These are phyloP conservation scores for Cecropterus lyciades DNA, from an alignment of 1,140 invertebrate genomes.

Conservation along the genomic window DNA sequence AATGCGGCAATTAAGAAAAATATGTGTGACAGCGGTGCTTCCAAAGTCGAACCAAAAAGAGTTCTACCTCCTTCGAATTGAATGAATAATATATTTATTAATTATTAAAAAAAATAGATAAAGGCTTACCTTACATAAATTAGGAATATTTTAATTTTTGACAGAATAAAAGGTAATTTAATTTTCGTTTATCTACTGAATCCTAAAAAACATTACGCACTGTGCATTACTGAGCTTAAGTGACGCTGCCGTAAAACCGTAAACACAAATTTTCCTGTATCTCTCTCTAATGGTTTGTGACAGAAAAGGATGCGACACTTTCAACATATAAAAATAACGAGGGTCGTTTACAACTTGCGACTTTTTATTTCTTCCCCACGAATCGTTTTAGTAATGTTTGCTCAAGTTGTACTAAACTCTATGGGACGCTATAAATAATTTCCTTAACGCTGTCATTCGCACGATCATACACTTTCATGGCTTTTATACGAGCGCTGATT, in stretches of 20 bases:
- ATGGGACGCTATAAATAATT: slow-evolving; percentile 47
- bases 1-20: too few relatives aligned
- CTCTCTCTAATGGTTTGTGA: not conserved
- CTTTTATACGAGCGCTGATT: slow-evolving; percentile 8
- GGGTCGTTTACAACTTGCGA: slow-evolving; percentile 16
- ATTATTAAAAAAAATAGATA: too few relatives aligned
- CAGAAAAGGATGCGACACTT: slow-evolving; percentile 7
- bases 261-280: not conserved
- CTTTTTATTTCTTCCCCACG: slow-evolving; percentile 21
- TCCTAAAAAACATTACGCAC: not conserved
- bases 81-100: too few relatives aligned
- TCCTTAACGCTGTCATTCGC: slow-evolving; percentile 46
- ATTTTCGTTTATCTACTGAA: too few relatives aligned
- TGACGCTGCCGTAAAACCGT: slow-evolving; percentile 10
- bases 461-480: slow-evolving; percentile 16
- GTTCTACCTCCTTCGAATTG: too few relatives aligned
- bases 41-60: too few relatives aligned
- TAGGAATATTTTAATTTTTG: too few relatives aligned
- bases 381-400: slow-evolving; percentile 25
- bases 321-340: slow-evolving; percentile 26
- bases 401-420: slow-evolving; percentile 37
- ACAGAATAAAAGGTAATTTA: too few relatives aligned
- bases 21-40: too few relatives aligned
- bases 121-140: too few relatives aligned
- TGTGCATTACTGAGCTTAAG: slow-evolving; percentile 3